phyloP scores from a whole-genome alignment of 2,113 vertebrate genomes.

The Hippopotamus amphibius region DNA sequence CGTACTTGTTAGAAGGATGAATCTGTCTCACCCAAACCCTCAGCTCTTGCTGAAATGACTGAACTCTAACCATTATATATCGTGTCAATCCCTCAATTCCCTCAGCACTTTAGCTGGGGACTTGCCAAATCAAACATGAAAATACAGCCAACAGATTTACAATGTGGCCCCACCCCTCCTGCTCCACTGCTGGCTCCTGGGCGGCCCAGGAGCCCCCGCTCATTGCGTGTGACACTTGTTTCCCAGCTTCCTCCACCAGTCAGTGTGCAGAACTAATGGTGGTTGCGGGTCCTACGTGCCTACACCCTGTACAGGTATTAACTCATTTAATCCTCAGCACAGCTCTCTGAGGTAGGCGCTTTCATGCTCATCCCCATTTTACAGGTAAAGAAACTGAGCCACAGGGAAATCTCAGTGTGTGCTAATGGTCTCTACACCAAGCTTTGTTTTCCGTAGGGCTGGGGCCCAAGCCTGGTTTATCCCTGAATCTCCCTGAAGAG shows the following conservation, averaged over 20 bases:
- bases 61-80: background rate
- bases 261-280: rapidly evolving
- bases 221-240: rapidly evolving
- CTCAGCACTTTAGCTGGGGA: background rate
- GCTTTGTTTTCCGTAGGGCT: background rate
- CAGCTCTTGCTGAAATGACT: background rate
- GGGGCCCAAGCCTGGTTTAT: background rate
- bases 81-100: background rate
- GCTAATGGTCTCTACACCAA: background rate
- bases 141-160: background rate
- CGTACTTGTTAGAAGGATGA: background rate
- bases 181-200: background rate
- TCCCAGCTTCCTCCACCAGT: background rate
- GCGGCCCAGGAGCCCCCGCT: background rate
- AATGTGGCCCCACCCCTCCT: rapidly evolving
- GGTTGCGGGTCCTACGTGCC: background rate
- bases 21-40: background rate
- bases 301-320: rapidly evolving
- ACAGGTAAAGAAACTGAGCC: background rate
- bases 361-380: background rate
- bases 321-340: background rate
- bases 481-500: background rate
- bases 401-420: rapidly evolving
- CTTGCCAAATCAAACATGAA: background rate
- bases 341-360: background rate